Conservation (phyloP, 2,797 vertebrate species). For the Botia kubotai region DNA sequence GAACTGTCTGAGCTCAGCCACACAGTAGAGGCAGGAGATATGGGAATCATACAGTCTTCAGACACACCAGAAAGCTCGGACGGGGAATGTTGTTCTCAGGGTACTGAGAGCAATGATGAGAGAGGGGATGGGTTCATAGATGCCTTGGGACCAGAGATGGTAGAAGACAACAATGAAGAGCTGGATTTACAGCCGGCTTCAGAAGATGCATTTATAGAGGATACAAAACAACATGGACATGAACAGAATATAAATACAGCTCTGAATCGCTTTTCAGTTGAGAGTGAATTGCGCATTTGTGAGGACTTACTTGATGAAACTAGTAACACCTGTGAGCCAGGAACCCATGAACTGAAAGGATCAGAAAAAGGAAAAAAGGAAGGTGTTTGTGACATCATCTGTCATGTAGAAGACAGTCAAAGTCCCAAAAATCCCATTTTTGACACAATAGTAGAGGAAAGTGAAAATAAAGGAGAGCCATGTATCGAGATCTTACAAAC, state of each 20-base stretch:
- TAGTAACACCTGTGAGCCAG: conserved; percentile 8
- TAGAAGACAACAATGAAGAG: conserved; percentile 35
- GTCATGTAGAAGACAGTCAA: conserved; percentile 23
- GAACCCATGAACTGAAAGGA: not conserved
- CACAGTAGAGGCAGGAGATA: conserved; percentile 51
- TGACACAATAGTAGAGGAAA: conserved; percentile 18
- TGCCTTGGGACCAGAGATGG: conserved; percentile 22
- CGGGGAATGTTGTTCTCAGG: conserved; percentile 57
- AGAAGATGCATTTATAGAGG: not conserved
- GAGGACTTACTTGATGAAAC: not conserved
- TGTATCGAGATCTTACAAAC: conserved; percentile 26
- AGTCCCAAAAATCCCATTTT: not conserved
- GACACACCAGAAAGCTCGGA: conserved; percentile 66
- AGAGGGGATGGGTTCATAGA: conserved; percentile 3
- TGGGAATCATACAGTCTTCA: conserved; percentile 72
- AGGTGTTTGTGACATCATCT: not conserved
- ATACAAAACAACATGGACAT: not conserved
- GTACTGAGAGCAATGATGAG: conserved; percentile 41
- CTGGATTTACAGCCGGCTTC: not conserved
- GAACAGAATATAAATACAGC: conserved; percentile 9
- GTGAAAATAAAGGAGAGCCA: conserved; percentile 11
- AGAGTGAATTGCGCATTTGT: conserved; percentile 1
- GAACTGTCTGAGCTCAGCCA: conserved; percentile 60
- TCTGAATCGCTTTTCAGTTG: not conserved
- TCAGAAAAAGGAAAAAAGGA: not conserved